Base-by-base conservation (phyloP, 2,113 vertebrate species). In the Pygathrix nemaeus region DNA sequence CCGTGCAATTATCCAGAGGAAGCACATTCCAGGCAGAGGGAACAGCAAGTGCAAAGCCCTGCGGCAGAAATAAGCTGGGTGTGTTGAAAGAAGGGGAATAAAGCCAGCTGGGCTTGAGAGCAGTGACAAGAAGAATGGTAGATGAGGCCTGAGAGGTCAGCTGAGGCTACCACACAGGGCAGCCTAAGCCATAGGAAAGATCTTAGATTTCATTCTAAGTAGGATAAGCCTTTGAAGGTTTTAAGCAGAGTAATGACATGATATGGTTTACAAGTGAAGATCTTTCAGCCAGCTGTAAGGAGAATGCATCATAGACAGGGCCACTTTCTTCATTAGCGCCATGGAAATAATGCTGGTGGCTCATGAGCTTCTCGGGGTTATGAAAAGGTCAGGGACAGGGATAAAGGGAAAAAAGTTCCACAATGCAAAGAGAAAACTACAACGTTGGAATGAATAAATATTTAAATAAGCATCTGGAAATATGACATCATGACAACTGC, bases 381-480 rank as follows among this genome's bases (percentile, higher is more conserved):
- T 55, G 75, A 75, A 87, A 82, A 79, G n/a, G 25, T 3, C 68
- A 40, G 18, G 11, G 23, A n/a, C 21, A 17, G 21, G 17, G 57
- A 68, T 16, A 52, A 66, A 55, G 8, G 27, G 14, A 6, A 61
- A 73, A 40, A 52, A n/a, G 45, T 55, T 80, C 38, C 85, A 90
- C 1, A 40, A 40, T 23, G 21, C 25, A 76, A 76, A 94, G 72
- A 45, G 81, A 88, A 89, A 87, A 83, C 75, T 55, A 87, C 72
- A 14, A 95, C 85, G 76, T 55, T 70, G 45, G 48, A 85, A 91
- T 64, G 32, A 88, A 30, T 16, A 84, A 50, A 52, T 81, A 43
- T 89, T 92, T 78, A 84, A 94, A 57, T 81, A 82, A 92, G 84
- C 2, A 7, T 17, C 72, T 95, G 86, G 88, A 96, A 93, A 87